Conservation (phyloP, 2,797 vertebrate species). For the Aselliscus stoliczkanus region DNA sequence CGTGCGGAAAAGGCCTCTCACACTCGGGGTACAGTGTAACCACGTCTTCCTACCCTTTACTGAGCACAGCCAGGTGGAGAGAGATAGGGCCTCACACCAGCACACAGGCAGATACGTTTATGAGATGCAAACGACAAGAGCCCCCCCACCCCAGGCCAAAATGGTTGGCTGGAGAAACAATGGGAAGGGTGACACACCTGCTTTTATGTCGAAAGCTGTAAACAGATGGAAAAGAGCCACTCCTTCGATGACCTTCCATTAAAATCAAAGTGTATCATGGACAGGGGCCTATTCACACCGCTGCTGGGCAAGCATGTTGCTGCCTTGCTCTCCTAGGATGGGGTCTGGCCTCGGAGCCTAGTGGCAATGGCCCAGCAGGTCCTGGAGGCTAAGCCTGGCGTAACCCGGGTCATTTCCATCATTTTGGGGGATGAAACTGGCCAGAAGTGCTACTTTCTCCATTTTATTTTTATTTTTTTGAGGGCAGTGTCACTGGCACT, state of each 20-base stretch:
- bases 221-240: not conserved
- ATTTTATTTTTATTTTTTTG: too few relatives aligned
- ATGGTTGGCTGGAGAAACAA: not conserved
- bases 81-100: not conserved
- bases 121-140: not conserved
- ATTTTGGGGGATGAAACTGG: constrained; percentile 65
- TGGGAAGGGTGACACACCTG: not conserved
- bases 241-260: not conserved
- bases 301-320: not conserved
- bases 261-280: not conserved
- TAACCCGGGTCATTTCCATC: constrained; percentile 57
- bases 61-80: not conserved
- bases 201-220: not conserved
- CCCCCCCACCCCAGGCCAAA: not conserved
- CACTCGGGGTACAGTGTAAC: not conserved
- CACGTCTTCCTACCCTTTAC: not conserved
- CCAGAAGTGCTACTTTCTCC: constrained; percentile 55
- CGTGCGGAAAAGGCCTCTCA: not conserved
- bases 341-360: constrained; percentile 34
- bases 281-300: not conserved
- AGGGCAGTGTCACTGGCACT: too few relatives aligned
- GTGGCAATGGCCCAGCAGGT: constrained; percentile 33
- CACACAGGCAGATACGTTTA: not conserved
- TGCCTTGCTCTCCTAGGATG: not conserved
- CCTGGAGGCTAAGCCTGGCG: not conserved